phyloP scores from a whole-genome alignment of 2,797 vertebrate species.

The Enteromius paludinosus region DNA sequence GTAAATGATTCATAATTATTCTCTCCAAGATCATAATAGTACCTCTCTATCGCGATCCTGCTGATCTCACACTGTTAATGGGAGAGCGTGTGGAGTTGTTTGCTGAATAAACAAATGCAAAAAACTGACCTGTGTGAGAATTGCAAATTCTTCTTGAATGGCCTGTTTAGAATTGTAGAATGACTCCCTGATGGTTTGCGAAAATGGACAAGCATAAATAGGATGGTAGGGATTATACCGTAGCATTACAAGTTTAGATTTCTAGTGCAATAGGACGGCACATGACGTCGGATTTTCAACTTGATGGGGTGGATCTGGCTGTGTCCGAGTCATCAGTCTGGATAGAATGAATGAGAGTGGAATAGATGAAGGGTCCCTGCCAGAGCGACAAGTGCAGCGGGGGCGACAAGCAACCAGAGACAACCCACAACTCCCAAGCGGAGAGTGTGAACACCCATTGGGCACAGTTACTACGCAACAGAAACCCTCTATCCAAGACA shows the following conservation, averaged over 20 bases:
- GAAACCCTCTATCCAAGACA: neutral
- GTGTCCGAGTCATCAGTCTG: neutral
- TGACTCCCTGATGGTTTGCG: neutral
- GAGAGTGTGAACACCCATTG: conserved; percentile 17
- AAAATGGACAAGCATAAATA: neutral
- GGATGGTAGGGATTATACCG: neutral
- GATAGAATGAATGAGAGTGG: conserved; percentile 23
- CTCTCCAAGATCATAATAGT: conserved; percentile 33
- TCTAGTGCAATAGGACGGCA: neutral
- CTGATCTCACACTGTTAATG: neutral
- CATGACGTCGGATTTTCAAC: neutral
- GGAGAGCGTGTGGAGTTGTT: neutral
- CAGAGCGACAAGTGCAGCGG: conserved; percentile 6
- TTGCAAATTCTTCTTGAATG: neutral
- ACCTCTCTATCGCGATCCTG: neutral
- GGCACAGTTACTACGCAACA: conserved; percentile 29
- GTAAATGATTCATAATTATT: conserved; percentile 60
- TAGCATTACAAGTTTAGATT: neutral
- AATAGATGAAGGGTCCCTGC: conserved; percentile 8
- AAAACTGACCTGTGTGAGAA: neutral
- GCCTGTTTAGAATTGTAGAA: neutral
- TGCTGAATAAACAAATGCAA: neutral
- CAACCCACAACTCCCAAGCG: neutral
- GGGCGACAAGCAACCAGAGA: neutral
- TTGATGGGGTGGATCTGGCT: neutral